Base-by-base conservation (phyloP, 2,888 invertebrate genomes). In the Crepidodera aurea region DNA sequence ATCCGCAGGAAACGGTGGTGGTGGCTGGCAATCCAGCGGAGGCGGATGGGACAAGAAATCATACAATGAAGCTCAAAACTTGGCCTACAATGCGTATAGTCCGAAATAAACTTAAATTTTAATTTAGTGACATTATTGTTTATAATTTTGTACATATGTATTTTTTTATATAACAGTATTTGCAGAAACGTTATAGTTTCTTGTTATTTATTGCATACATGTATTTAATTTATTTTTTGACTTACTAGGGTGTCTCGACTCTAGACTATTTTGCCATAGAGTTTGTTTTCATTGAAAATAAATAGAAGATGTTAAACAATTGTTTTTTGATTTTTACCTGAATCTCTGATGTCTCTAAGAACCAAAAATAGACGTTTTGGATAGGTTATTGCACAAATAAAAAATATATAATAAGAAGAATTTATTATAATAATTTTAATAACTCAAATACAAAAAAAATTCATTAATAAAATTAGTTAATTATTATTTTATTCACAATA, bases 21-120 rank as follows among this genome's bases (percentile, higher is more conserved):
- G 83, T 82, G 57, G 81, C 79, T 61, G 82, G 84, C 56, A 83
- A 81, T 62, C 80, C 77, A 69, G 81, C 67, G 68, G 79, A 65
- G 75, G 77, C 39, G 88, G 88, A 51, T 91, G 90, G 90, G 92
- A 92, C 77, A 84, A 91, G 67, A 84, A 92, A 55, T 86, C 89
- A 0, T 79, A 87, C 56, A 81, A 83, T 15, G 84, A 84, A 59
- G 85, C 87, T 1, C 88, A 89, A 70, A 87, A 89, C 64, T 75
- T 92, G 62, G 91, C 92, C 1, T 93, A 93, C 79, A 87, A 87
- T 29, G 87, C 87, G 0, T 88, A 90, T 75, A 79, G 75, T 57
- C 81, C 82, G 22, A 78, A 83, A 72, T 82, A 80, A 29, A 22
- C 6, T 22, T n/a, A 2, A 22, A 22, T 22, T 22, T 22, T 22